A percentile compares a stretch with the other conserved stretches of the same genome.
phyloP scores from a whole-genome alignment of 2,113 vertebrate genomes.

The Urocitellus parryii region DNA sequence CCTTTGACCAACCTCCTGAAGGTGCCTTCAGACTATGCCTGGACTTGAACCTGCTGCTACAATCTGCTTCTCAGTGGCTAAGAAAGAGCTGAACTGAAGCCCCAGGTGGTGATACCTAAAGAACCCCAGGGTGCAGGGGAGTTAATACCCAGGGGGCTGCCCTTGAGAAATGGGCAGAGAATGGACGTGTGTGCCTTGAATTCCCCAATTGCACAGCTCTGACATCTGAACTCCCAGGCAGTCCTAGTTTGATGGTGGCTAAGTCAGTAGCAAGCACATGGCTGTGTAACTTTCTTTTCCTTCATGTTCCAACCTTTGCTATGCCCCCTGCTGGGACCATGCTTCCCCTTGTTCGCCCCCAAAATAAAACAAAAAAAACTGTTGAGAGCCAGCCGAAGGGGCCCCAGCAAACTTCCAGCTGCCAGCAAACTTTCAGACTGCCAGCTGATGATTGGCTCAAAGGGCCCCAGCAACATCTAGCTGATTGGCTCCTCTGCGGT shows the following conservation, averaged over 20 bases:
- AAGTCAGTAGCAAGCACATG: neutral
- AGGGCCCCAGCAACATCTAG: no score
- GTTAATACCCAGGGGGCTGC: neutral
- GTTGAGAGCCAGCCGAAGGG: no score
- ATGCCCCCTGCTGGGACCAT: neutral
- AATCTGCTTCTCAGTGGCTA: neutral
- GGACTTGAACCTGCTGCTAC: neutral
- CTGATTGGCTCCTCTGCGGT: no score
- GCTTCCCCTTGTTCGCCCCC: no score
- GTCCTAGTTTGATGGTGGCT: neutral
- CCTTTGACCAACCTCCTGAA: neutral
- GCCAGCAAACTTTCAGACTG: no score
- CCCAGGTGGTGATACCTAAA: neutral
- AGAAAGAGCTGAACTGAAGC: neutral
- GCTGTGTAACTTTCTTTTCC: neutral
- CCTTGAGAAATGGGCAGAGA: neutral
- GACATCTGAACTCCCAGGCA: neutral
- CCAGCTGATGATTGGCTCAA: no score
- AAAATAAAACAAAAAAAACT: neutral
- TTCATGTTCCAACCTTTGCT: neutral
- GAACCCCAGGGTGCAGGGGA: neutral
- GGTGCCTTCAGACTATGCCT: neutral
- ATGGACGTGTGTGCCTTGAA: accelerated
- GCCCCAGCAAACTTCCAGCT: no score
- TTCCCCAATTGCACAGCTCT: neutral